A percentile compares a stretch with the other conserved stretches of the same genome.
phyloP scores from a whole-genome alignment of 2,888 invertebrate genomes.

The Cetonia aurata region DNA sequence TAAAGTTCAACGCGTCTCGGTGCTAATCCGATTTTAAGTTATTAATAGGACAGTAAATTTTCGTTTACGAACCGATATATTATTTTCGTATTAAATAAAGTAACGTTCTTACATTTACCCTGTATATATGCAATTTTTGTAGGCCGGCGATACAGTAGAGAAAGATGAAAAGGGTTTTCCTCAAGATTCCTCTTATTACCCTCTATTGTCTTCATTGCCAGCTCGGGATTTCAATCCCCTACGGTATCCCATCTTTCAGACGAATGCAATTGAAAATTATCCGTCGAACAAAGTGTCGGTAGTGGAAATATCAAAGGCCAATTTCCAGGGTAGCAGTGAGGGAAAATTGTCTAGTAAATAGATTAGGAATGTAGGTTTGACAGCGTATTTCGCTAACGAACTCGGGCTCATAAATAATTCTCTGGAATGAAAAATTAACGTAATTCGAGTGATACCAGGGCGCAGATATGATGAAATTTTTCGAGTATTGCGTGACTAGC shows the following conservation, averaged over 20 bases:
- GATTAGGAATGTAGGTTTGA: slow-evolving; percentile 6
- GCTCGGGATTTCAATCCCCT: slow-evolving; percentile 1
- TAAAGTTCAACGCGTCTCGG: slow-evolving; percentile 4
- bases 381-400: background rate
- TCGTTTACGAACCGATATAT: background rate
- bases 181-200: background rate
- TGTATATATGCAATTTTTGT: background rate
- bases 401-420: background rate
- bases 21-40: slow-evolving; percentile 15
- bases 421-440: slow-evolving; percentile 3
- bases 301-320: slow-evolving; percentile 1
- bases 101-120: background rate
- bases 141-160: background rate
- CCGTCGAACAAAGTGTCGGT: background rate
- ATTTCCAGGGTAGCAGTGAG: background rate
- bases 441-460: background rate
- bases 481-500: too few species aligned
- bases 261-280: slow-evolving; percentile 11
- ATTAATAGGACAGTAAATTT: slow-evolving; percentile 9
- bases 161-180: background rate
- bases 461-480: too few species aligned
- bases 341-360: background rate
- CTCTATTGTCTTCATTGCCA: background rate
- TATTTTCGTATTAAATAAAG: background rate
- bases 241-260: background rate